Percentiles rank a stretch among this genome's conserved stretches.
Conservation (phyloP, 2,113 vertebrate species). For the Albula glossodonta region DNA sequence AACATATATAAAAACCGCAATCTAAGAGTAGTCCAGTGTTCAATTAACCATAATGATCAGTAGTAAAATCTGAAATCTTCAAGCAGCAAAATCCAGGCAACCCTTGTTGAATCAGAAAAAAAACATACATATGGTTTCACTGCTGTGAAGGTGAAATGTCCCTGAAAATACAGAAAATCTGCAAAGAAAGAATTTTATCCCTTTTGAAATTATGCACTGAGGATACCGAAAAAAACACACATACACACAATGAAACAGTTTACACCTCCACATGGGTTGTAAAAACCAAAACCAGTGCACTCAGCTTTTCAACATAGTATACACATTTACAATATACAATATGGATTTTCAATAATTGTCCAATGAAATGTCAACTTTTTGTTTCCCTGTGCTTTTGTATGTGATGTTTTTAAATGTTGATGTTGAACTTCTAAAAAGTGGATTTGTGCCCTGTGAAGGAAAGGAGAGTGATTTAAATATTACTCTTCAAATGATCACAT, state of each 20-base stretch:
- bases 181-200: neutral
- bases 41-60: conserved; percentile 41
- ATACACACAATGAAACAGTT: conserved; percentile 17
- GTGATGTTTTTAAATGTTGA: conserved; percentile 96
- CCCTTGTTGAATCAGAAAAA: neutral
- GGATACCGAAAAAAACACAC: neutral
- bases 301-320: conserved; percentile 37
- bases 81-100: conserved; percentile 53
- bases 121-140: neutral
- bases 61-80: conserved; percentile 33
- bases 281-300: conserved; percentile 51
- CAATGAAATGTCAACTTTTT: conserved; percentile 63
- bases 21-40: conserved; percentile 54
- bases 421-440: conserved; percentile 91
- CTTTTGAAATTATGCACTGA: neutral
- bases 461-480: conserved; percentile 34
- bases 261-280: conserved; percentile 20
- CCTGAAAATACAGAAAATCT: conserved; percentile 41
- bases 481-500: neutral
- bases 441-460: conserved; percentile 86
- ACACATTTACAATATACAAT: conserved; percentile 32
- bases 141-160: conserved; percentile 15
- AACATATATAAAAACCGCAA: conserved; percentile 10
- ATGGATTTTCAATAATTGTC: conserved; percentile 62
- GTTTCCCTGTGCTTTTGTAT: conserved; percentile 81